Evolutionary conservation across 2,797 vertebrate genomes (phyloP).

Genomic region (Argya squamiceps): DNA sequence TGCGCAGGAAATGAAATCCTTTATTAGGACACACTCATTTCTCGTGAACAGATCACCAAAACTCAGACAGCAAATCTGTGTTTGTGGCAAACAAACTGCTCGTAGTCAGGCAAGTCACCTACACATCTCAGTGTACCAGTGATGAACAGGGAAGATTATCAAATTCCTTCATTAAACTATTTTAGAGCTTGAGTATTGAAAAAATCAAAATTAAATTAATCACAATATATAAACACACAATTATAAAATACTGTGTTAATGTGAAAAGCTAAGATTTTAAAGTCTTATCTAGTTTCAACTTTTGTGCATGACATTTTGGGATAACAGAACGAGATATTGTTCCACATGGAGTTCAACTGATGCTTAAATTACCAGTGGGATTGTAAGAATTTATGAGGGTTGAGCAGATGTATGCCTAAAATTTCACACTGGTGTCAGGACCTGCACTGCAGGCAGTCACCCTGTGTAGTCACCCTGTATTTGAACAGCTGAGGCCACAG

Average conservation of each 20-base stretch:
- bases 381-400: neutral
- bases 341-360: neutral
- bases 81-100: neutral
- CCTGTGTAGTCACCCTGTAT: no score
- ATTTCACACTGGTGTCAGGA: neutral
- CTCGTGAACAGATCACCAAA: neutral
- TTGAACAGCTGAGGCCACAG: no score
- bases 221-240: neutral
- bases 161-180: neutral
- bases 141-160: neutral
- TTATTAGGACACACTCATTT: neutral
- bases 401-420: neutral
- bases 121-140: neutral
- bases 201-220: neutral
- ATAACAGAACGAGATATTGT: neutral
- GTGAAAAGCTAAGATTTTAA: neutral
- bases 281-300: neutral
- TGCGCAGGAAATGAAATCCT: conserved; percentile 44
- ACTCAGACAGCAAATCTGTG: neutral
- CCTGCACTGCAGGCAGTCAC: neutral
- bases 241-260: neutral
- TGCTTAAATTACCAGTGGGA: neutral
- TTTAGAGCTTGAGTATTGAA: neutral
- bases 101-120: neutral
- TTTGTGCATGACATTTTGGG: neutral